Conservation (phyloP, 2,113 vertebrate species). For the Centropus bengalensis region DNA sequence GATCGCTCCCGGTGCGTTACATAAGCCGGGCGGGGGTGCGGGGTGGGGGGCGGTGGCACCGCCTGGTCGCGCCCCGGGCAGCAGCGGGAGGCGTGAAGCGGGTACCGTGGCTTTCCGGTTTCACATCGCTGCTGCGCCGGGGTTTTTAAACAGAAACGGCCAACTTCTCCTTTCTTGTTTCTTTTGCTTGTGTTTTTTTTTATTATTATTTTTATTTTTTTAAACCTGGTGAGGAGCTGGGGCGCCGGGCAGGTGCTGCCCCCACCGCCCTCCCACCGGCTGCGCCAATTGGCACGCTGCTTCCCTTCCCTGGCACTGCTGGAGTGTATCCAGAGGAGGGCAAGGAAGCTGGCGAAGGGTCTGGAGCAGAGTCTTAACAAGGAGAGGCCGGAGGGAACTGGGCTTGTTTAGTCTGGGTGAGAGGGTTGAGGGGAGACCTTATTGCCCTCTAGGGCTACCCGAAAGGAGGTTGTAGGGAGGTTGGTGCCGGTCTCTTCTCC, state of each 20-base stretch:
- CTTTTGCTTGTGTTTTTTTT: neutral
- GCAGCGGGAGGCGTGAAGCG: neutral
- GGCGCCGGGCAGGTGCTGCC: neutral
- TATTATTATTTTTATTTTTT: neutral
- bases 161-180: neutral
- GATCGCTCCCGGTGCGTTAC: neutral
- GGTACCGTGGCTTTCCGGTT: constrained; percentile 24
- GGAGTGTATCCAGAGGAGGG: no score
- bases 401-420: no score
- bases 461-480: no score
- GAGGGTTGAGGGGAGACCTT: no score
- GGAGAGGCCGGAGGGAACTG: no score
- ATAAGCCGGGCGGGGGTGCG: neutral
- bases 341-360: no score
- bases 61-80: neutral
- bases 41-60: no score
- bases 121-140: neutral
- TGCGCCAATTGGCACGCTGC: neutral
- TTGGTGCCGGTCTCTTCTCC: no score
- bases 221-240: neutral
- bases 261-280: neutral
- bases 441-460: no score
- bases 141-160: neutral
- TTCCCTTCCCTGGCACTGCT: no score
- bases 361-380: no score